Percentiles rank a stretch among this genome's conserved stretches.
Conservation (phyloP, 1,140 invertebrate genomes). For the Ceratosolen solmsi region DNA sequence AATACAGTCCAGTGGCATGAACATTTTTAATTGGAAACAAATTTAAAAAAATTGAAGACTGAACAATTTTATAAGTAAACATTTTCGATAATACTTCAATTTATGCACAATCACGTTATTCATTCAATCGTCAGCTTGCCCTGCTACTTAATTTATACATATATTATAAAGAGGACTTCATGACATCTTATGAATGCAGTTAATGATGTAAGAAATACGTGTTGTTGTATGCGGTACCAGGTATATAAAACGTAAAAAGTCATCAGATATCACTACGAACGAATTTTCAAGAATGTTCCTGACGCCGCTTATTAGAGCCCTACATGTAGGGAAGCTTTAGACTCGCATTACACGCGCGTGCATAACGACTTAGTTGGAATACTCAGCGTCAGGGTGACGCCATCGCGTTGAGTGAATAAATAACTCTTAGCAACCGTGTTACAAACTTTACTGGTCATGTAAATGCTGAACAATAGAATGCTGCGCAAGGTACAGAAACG, state of each 20-base stretch:
- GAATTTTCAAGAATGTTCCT: slow-evolving; percentile 6
- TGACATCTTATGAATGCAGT: too few relatives aligned
- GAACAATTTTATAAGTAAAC: too few relatives aligned
- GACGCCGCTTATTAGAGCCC: not conserved
- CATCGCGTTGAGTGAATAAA: not conserved
- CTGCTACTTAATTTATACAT: too few relatives aligned
- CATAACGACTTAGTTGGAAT: not conserved
- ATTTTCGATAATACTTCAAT: too few relatives aligned
- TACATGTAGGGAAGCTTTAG: not conserved
- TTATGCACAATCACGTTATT: too few relatives aligned
- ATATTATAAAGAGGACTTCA: too few relatives aligned
- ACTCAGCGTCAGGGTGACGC: not conserved
- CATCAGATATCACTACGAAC: slow-evolving; percentile 14
- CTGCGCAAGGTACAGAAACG: not conserved
- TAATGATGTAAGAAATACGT: too few relatives aligned
- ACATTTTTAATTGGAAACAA: too few relatives aligned
- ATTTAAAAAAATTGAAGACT: too few relatives aligned
- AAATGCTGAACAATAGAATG: not conserved
- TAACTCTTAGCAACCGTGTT: not conserved
- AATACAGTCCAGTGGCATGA: too few relatives aligned
- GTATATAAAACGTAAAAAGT: not conserved
- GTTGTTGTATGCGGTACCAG: too few relatives aligned
- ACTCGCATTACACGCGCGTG: not conserved
- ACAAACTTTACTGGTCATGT: not conserved
- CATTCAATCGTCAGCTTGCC: too few relatives aligned